Evolutionary conservation across 2,797 vertebrate genomes (phyloP).

Genomic region (Chelmon rostratus): DNA sequence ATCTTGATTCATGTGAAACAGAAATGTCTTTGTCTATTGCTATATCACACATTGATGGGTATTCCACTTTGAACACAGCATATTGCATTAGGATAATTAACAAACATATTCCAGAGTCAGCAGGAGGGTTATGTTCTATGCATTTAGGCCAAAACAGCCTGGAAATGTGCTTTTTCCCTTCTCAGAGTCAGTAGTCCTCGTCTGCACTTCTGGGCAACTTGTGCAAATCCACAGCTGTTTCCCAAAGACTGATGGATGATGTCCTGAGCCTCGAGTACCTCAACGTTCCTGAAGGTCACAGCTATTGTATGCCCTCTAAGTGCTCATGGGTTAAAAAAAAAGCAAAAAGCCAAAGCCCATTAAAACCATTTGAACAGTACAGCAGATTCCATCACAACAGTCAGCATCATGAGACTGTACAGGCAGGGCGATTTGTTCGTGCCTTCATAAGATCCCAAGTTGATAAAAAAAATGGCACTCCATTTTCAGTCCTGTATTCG

Average conservation of each 20-base stretch:
- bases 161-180: conserved; percentile 44
- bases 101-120: conserved; percentile 33
- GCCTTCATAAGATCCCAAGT: conserved; percentile 15
- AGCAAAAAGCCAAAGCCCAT: background rate
- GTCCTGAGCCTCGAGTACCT: conserved; percentile 49
- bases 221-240: conserved; percentile 74
- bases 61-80: conserved; percentile 35
- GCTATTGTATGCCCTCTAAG: conserved; percentile 33
- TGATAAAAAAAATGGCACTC: background rate
- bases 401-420: conserved; percentile 31
- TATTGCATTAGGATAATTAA: conserved; percentile 14
- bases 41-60: conserved; percentile 33
- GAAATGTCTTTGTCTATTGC: conserved; percentile 50
- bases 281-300: conserved; percentile 28
- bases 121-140: conserved; percentile 13
- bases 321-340: conserved; percentile 33
- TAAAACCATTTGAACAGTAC: conserved; percentile 44
- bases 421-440: background rate
- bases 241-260: conserved; percentile 37
- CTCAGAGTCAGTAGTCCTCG: conserved; percentile 25
- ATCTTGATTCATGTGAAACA: conserved; percentile 76
- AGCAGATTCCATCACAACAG: conserved; percentile 46
- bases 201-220: conserved; percentile 37
- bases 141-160: background rate
- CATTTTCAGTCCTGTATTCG: conserved; percentile 29